Evolutionary conservation across 2,888 invertebrate genomes (phyloP), one percentile per base, ranked within the genome.

Genomic region (Calameuta idolon): DNA sequence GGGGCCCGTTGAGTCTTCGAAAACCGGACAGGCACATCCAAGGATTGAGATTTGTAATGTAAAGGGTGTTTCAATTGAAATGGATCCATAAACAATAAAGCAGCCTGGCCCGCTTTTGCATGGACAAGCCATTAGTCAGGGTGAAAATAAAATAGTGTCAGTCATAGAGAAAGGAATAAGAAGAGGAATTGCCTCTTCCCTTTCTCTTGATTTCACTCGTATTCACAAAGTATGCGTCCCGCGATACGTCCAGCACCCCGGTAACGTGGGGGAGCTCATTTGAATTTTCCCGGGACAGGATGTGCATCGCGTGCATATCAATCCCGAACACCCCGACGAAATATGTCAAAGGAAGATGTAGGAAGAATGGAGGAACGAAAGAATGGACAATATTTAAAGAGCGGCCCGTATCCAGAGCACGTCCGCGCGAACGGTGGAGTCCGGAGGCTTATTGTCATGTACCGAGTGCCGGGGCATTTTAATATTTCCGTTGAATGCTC

Each of bases 261-360:
- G 30, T 34, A 34, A 71, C 33, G 71, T 12, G 5, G 11, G 79
- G 12, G 68, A 55, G 77, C 84, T 85, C 84, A 86, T 86, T 86
- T 86, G 84, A 86, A 86, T 86, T 89, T 88, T 87, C 87, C 88
- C 87, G 87, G 87, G 87, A 88, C 88, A 89, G 90, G 89, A 90
- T 89, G 90, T 84, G 87, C 88, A 89, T 87, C 85, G 87, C 83
- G 87, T 87, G 89, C 89, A 89, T 90, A 90, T 88, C 87, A 89
- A 90, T 89, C 83, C 84, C 82, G 85, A 83, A 87, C 86, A 87
- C 85, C 85, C 87, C 84, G 84, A 85, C 83, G 85, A 87, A 87
- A 87, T 85, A 85, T 68, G 78, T 75, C 68, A 35, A 75, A 79
- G 80, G 77, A 75, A 75, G 79, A 78, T 79, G 80, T 37, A 80